Conservation (phyloP, 2,888 invertebrate species). For the Stegana nigrithorax region DNA sequence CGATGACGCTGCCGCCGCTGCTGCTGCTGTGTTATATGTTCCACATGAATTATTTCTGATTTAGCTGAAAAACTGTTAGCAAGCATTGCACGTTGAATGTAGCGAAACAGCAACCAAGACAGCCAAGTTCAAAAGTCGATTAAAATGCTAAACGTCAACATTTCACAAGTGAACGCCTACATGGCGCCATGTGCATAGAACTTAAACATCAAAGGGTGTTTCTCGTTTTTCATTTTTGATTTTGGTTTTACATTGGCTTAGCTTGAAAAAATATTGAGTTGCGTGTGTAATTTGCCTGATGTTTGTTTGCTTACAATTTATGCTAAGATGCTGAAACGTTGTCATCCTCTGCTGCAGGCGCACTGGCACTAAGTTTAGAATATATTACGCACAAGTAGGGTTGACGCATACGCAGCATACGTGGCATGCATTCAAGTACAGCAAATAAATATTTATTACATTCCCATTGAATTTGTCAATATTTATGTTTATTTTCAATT, state of each 20-base stretch:
- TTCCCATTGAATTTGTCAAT: slow-evolving; percentile 18
- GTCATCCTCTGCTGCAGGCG: no score
- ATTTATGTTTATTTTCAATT: slow-evolving; percentile 20
- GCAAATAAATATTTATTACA: slow-evolving; percentile 14
- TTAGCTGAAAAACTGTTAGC: slow-evolving; percentile 21
- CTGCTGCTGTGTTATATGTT: slow-evolving; percentile 3
- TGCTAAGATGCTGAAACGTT: background rate
- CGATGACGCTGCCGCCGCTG: background rate
- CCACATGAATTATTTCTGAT: slow-evolving; percentile 26
- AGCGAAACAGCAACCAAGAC: background rate
- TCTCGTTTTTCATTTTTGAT: no score
- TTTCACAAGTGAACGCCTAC: background rate
- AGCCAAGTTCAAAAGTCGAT: slow-evolving; percentile 7
- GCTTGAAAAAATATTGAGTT: background rate
- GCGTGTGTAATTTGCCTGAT: background rate
- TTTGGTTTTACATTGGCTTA: no score
- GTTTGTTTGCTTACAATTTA: background rate
- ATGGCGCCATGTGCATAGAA: no score
- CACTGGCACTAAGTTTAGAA: background rate
- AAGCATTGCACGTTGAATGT: background rate
- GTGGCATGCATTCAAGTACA: no score
- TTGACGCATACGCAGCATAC: background rate
- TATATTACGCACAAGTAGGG: background rate
- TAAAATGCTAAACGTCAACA: slow-evolving; percentile 13
- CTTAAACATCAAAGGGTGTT: no score